phyloP scores from a whole-genome alignment of 2,113 vertebrate species.

The Ranitomeya imitator region DNA sequence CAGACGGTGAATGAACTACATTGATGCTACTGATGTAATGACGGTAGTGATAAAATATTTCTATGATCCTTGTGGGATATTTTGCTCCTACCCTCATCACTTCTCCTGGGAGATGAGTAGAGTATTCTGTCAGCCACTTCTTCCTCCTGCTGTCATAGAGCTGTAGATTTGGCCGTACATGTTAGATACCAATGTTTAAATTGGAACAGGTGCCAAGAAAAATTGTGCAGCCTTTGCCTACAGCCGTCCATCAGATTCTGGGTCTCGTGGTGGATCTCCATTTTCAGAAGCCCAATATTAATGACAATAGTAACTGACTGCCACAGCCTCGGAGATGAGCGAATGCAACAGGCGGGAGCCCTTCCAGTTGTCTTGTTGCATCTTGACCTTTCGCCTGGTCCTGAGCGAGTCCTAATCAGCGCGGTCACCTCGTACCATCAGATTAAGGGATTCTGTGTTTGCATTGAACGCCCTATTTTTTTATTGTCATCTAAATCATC shows the following conservation, averaged over 20 bases:
- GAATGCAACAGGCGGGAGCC: not conserved
- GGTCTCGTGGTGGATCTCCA: no score
- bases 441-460: not conserved
- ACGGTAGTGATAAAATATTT: not conserved
- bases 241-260: no score
- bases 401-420: not conserved
- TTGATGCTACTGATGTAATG: no score
- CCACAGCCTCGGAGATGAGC: not conserved
- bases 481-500: not conserved
- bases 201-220: no score
- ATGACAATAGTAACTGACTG: no score
- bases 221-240: no score
- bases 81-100: not conserved
- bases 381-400: not conserved
- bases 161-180: no score
- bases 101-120: no score
- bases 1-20: no score
- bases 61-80: not conserved
- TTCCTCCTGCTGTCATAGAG: no score
- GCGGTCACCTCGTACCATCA: not conserved
- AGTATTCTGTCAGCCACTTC: no score
- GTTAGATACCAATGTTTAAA: no score
- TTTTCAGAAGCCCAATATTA: not conserved
- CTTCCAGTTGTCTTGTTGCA: not conserved
- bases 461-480: not conserved